phyloP scores from a whole-genome alignment of 2,797 vertebrate genomes.

The Melanotaenia maccullochi region DNA sequence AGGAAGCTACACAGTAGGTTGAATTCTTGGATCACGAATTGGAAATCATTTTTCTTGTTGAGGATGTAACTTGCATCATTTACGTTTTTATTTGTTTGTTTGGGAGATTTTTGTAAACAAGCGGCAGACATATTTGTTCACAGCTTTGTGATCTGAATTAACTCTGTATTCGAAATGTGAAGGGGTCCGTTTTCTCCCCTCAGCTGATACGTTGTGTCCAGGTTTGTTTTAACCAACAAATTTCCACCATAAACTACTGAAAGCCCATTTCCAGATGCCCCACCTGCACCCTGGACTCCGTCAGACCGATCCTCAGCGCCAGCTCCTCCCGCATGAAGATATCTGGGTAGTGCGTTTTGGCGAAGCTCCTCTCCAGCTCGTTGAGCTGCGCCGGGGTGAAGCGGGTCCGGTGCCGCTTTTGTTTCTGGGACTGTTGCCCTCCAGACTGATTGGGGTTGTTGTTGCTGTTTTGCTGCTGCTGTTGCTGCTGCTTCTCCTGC shows the following conservation, averaged over 20 bases:
- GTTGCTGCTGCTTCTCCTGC: slow-evolving; percentile 90
- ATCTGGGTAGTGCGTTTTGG: slow-evolving; percentile 98
- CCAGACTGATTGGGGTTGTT: slow-evolving; percentile 84
- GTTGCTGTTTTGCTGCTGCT: slow-evolving; percentile 79
- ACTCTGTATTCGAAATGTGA: background rate
- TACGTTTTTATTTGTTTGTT: background rate
- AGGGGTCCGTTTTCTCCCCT: background rate
- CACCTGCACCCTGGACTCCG: slow-evolving; percentile 90
- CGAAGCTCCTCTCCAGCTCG: slow-evolving; percentile 97
- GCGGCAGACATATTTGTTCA: background rate
- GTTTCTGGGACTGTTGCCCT: slow-evolving; percentile 86
- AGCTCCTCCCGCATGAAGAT: slow-evolving; percentile 99
- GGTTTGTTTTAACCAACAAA: background rate
- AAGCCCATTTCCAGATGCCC: background rate
- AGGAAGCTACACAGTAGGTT: no score
- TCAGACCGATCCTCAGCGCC: slow-evolving; percentile 94
- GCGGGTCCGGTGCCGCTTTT: slow-evolving; percentile 95
- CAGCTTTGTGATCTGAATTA: background rate
- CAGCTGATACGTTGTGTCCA: background rate
- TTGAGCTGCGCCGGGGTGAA: slow-evolving; percentile 98
- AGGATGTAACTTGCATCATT: background rate
- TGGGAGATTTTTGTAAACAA: background rate
- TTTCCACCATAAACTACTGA: background rate
- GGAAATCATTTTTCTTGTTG: background rate
- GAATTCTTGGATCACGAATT: background rate